Conservation (phyloP, 2,113 vertebrate genomes). For the Xenopus borealis region DNA sequence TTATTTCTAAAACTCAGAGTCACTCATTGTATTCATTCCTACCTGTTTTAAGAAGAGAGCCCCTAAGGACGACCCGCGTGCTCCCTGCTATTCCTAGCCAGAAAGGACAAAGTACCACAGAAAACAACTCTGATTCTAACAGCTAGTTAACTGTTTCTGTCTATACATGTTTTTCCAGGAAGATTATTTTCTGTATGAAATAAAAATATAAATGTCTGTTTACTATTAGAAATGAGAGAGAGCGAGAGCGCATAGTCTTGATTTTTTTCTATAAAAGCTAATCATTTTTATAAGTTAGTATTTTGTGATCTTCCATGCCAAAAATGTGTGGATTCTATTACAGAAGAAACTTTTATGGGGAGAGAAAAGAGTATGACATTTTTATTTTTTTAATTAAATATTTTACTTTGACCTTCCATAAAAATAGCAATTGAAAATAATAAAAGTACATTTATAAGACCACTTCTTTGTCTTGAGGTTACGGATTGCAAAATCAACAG, state of each 20-base stretch:
- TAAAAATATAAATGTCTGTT: background rate
- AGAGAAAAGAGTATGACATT: background rate
- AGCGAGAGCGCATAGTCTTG: background rate
- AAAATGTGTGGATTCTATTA: slow-evolving; percentile 4
- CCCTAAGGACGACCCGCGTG: slow-evolving; percentile 64
- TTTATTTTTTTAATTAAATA: slow-evolving; percentile 4
- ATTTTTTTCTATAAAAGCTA: slow-evolving; percentile 19
- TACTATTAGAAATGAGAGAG: background rate
- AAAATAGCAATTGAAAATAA: slow-evolving; percentile 7
- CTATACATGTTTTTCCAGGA: background rate
- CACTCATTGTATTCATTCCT: slow-evolving; percentile 58
- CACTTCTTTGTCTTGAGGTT: too few species aligned
- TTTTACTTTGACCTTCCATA: background rate
- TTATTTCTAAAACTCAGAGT: slow-evolving; percentile 53
- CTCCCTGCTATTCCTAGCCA: slow-evolving; percentile 78
- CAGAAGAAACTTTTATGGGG: background rate
- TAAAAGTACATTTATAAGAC: background rate
- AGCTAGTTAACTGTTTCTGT: slow-evolving; percentile 3
- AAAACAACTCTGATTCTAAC: slow-evolving; percentile 35
- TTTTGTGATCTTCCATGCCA: slow-evolving; percentile 41
- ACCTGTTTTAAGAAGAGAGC: slow-evolving; percentile 63
- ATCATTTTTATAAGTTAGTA: slow-evolving; percentile 34
- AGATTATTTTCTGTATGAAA: background rate
- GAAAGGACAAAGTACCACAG: slow-evolving; percentile 54
- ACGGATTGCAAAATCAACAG: too few species aligned